These are phyloP conservation scores for Falco columbarius DNA, from an alignment of 2,797 vertebrate genomes.

Conservation along the genomic window DNA sequence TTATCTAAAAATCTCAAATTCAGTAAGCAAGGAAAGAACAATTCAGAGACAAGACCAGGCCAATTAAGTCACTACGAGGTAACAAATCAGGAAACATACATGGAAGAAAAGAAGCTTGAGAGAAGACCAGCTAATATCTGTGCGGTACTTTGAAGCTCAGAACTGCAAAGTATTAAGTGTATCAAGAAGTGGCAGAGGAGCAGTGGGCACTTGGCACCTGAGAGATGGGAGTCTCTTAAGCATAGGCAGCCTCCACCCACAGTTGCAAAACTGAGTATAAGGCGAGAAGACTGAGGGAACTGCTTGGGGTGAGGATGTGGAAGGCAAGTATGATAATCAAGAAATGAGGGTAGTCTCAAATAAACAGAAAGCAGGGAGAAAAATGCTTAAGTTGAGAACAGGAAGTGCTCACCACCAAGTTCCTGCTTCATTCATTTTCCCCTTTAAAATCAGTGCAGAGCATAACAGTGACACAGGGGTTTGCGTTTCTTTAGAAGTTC, in stretches of 20 bases:
- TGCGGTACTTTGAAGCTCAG: not conserved
- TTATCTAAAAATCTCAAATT: not conserved
- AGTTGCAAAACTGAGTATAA: not conserved
- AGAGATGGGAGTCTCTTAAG: not conserved
- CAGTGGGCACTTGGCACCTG: not conserved
- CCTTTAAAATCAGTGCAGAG: constrained; percentile 9
- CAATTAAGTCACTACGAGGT: not conserved
- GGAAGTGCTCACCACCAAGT: not conserved
- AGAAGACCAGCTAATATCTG: not conserved
- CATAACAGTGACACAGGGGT: constrained; percentile 66
- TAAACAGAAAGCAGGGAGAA: not conserved
- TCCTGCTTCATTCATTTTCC: not conserved
- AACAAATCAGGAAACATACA: not conserved
- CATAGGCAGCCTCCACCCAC: not conserved
- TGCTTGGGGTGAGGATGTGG: not conserved
- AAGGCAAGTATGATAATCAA: not conserved
- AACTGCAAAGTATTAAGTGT: not conserved
- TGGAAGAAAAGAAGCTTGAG: not conserved
- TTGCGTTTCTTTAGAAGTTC: constrained; percentile 79
- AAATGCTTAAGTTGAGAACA: not conserved
- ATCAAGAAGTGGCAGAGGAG: not conserved
- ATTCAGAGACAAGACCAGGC: not conserved
- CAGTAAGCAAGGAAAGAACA: not conserved
- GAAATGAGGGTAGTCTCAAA: not conserved
- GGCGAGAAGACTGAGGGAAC: not conserved